A percentile compares a stretch with the other conserved stretches of the same genome.
Conservation (phyloP, 2,888 invertebrate genomes). For the Mimachlamys varia region DNA sequence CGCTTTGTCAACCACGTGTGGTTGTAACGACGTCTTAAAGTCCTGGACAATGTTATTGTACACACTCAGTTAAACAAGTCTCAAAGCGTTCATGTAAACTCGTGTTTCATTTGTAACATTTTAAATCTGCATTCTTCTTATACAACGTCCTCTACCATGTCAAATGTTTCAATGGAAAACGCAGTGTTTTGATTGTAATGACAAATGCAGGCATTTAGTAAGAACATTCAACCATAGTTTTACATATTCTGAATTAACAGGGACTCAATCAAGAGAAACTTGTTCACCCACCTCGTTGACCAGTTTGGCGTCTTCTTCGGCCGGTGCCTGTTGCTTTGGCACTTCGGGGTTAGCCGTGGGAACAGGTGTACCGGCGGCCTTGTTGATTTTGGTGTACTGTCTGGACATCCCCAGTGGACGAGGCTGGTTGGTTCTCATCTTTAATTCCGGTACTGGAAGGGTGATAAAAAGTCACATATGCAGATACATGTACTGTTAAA, state of each 20-base stretch:
- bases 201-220: neutral
- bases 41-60: conserved; percentile 41
- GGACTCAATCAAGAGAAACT: too few relatives aligned
- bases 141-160: too few relatives aligned
- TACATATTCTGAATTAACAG: neutral
- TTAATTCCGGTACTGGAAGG: conserved; percentile 46
- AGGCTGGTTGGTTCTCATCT: conserved; percentile 24
- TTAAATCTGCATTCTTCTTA: too few relatives aligned
- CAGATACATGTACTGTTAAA: too few relatives aligned
- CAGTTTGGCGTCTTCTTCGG: neutral
- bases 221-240: neutral
- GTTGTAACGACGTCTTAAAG: conserved; percentile 57
- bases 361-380: conserved; percentile 2
- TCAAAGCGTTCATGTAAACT: too few relatives aligned
- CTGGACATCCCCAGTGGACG: conserved; percentile 38
- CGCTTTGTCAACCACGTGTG: conserved; percentile 64
- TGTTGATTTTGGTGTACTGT: conserved; percentile 42
- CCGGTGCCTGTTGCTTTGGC: neutral
- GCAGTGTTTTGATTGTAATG: neutral
- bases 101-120: too few relatives aligned
- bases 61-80: too few relatives aligned
- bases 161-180: too few relatives aligned
- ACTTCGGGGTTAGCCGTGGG: neutral
- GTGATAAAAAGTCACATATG: neutral
- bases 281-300: neutral